These are phyloP conservation scores for Xestia xanthographa DNA, from an alignment of 2,888 invertebrate genomes.

Conservation along the genomic window DNA sequence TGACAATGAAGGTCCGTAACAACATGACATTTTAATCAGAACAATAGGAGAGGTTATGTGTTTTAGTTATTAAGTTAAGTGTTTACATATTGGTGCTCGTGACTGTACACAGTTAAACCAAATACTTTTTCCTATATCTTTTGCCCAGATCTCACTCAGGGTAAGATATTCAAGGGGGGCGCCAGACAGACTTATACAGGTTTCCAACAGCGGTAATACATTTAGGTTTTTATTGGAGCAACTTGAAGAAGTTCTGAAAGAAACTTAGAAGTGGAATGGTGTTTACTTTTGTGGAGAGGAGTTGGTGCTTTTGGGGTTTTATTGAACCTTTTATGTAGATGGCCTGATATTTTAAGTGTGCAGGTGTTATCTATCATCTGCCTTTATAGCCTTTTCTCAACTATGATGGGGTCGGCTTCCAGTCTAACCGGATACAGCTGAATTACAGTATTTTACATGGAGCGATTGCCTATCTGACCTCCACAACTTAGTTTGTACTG, in stretches of 20 bases:
- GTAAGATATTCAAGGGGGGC: slow-evolving; percentile 39
- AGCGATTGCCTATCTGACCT: too few species aligned
- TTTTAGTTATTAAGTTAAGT: too few species aligned
- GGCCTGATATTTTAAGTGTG: neutral
- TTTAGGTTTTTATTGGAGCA: slow-evolving; percentile 45
- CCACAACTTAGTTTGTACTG: too few species aligned
- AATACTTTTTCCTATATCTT: slow-evolving; percentile 25
- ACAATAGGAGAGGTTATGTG: too few species aligned
- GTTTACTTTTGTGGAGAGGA: slow-evolving; percentile 14
- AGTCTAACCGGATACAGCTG: too few species aligned
- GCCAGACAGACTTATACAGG: slow-evolving; percentile 35
- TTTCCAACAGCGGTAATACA: slow-evolving; percentile 30
- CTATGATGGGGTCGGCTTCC: too few species aligned
- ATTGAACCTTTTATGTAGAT: slow-evolving; percentile 7
- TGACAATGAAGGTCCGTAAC: too few species aligned
- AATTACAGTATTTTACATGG: too few species aligned
- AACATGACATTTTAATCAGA: too few species aligned
- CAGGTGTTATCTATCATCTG: neutral
- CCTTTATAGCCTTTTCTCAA: too few species aligned
- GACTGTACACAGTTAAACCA: neutral
- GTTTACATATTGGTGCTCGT: too few species aligned
- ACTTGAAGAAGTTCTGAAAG: slow-evolving; percentile 36
- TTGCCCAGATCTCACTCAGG: slow-evolving; percentile 30
- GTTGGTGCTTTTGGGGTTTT: slow-evolving; percentile 6
- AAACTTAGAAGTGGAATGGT: slow-evolving; percentile 27